A percentile compares a stretch with the other conserved stretches of the same genome.
phyloP scores from a whole-genome alignment of 2,797 vertebrate species.

The Luscinia luscinia region DNA sequence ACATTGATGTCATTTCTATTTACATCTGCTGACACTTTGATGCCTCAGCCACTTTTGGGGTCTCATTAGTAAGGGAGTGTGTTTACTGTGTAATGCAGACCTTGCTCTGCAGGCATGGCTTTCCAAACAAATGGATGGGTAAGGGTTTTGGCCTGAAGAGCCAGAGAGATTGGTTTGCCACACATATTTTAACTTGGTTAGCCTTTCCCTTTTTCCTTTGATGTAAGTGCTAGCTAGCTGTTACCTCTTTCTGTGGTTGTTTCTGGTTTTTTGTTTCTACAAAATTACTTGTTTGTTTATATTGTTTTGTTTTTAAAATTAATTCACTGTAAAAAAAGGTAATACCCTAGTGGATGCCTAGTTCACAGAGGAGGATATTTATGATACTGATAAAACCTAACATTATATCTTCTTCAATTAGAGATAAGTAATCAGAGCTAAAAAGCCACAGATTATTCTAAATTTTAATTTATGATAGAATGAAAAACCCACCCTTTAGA shows the following conservation, averaged over 20 bases:
- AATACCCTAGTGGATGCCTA: background rate
- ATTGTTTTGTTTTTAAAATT: background rate
- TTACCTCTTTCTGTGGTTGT: background rate
- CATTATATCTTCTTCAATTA: background rate
- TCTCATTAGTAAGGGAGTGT: background rate
- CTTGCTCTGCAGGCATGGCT: background rate
- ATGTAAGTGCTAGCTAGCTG: background rate
- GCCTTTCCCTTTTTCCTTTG: background rate
- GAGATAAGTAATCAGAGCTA: background rate
- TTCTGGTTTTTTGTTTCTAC: background rate
- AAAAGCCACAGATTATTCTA: background rate
- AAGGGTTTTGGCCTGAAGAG: background rate
- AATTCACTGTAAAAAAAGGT: background rate
- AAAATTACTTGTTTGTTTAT: background rate
- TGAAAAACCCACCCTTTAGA: background rate
- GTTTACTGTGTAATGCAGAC: background rate
- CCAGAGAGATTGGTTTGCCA: background rate
- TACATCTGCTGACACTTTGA: background rate
- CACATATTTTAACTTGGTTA: background rate
- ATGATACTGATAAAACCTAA: background rate
- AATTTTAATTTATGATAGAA: background rate
- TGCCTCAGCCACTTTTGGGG: background rate
- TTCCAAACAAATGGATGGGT: background rate
- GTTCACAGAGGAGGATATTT: background rate
- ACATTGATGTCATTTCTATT: background rate